Percentiles rank a stretch among this genome's conserved stretches.
These are phyloP conservation scores for Glandiceps talaboti DNA, from an alignment of 53 echinoderm and acorn worm genomes.

Conservation along the genomic window DNA sequence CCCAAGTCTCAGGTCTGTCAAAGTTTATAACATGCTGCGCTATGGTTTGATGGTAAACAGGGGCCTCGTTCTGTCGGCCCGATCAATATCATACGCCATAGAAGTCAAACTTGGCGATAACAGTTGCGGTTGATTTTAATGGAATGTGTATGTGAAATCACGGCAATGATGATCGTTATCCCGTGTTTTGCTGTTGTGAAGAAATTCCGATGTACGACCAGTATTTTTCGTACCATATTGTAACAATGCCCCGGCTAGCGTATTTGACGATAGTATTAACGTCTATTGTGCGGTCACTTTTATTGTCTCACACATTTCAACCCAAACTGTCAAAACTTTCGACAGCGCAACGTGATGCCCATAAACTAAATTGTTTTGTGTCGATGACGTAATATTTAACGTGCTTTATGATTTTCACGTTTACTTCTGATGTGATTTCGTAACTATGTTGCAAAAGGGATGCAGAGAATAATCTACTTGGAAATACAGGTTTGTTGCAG, in stretches of 20 bases:
- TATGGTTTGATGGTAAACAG: background rate
- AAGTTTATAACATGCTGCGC: background rate
- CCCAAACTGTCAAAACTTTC: background rate
- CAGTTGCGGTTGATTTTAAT: background rate
- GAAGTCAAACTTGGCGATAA: background rate
- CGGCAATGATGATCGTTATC: too few species aligned
- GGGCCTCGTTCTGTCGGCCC: background rate
- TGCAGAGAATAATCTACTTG: too few species aligned
- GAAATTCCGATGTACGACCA: background rate
- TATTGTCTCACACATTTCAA: background rate
- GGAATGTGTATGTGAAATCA: background rate
- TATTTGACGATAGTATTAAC: background rate
- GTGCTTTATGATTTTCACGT: too few species aligned
- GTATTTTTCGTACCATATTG: background rate
- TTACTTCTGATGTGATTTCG: too few species aligned
- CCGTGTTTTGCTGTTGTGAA: too few species aligned
- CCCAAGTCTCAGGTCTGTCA: too few species aligned
- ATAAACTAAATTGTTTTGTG: too few species aligned
- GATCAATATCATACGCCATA: background rate
- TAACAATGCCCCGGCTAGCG: background rate
- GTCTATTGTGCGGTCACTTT: background rate
- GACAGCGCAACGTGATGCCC: background rate
- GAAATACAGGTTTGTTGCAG: too few species aligned
- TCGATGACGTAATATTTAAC: too few species aligned
- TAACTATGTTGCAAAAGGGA: too few species aligned